These are phyloP conservation scores for Malacoctenus gilli DNA, from an alignment of 2,797 vertebrate species.

Conservation along the genomic window DNA sequence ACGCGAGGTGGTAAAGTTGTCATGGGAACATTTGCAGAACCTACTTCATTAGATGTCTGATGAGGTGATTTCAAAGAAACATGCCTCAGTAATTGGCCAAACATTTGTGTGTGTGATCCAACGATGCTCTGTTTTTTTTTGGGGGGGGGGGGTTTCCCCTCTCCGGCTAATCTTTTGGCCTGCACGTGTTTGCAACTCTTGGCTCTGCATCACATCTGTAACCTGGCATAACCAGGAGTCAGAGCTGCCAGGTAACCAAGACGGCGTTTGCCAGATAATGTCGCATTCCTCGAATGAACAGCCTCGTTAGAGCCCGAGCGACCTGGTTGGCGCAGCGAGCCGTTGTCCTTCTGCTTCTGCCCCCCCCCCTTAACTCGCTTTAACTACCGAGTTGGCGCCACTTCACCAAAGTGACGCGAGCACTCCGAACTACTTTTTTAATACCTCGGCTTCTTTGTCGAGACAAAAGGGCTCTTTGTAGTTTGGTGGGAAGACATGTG, in stretches of 20 bases:
- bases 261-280: constrained; percentile 35
- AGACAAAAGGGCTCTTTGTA: constrained; percentile 82
- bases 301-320: constrained; percentile 27
- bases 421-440: constrained; percentile 54
- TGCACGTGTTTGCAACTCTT: constrained; percentile 15
- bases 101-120: no score
- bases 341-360: constrained; percentile 13
- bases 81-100: constrained; percentile 4
- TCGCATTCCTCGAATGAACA: constrained; percentile 31
- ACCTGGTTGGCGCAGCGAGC: constrained; percentile 12
- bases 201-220: constrained; percentile 9
- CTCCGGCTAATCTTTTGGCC: constrained; percentile 19
- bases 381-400: no score
- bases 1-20: not conserved
- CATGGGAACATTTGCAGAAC: constrained; percentile 8
- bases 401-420: constrained; percentile 62
- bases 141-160: not conserved
- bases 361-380: no score
- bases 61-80: not conserved
- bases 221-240: constrained; percentile 24
- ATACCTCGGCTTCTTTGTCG: constrained; percentile 66
- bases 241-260: constrained; percentile 29
- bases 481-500: constrained; percentile 78
- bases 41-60: not conserved
- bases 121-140: not conserved